A percentile compares a stretch with the other conserved stretches of the same genome.
These are phyloP conservation scores for Muntiacus reevesi DNA, from an alignment of 2,113 vertebrate genomes.

Conservation along the genomic window DNA sequence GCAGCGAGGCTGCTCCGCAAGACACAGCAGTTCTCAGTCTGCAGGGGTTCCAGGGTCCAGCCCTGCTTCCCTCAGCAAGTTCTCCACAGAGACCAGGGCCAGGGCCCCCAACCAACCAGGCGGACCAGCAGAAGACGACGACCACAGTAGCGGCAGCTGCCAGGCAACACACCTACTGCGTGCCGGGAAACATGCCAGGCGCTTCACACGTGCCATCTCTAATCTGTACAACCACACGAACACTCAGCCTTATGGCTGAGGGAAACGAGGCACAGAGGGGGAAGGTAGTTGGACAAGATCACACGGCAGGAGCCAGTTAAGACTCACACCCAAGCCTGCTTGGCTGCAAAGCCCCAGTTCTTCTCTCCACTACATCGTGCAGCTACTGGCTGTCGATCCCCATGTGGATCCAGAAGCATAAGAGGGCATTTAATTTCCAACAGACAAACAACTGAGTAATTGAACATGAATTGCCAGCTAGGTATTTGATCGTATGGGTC, in stretches of 20 bases:
- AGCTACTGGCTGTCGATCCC: neutral
- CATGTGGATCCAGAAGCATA: neutral
- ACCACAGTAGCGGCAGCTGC: neutral
- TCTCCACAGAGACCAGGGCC: neutral
- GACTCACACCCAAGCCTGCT: neutral
- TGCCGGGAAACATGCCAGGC: neutral
- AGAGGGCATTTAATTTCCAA: neutral
- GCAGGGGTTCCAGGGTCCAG: neutral
- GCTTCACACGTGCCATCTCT: neutral
- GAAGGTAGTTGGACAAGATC: neutral
- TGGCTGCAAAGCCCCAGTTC: neutral
- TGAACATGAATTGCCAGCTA: neutral
- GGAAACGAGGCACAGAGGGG: neutral
- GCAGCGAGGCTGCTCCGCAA: neutral
- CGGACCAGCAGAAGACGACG: rapidly evolving
- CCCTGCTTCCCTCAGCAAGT: neutral
- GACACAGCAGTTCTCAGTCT: neutral
- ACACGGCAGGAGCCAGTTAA: neutral
- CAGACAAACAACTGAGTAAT: neutral
- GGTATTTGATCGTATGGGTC: neutral
- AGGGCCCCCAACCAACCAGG: neutral
- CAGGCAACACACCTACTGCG: neutral
- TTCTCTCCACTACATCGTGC: neutral
- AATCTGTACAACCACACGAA: neutral
- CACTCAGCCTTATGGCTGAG: neutral